Evolutionary conservation across 2,113 vertebrate species (phyloP).

Genomic region (Oxygymnocypris stewartii): DNA sequence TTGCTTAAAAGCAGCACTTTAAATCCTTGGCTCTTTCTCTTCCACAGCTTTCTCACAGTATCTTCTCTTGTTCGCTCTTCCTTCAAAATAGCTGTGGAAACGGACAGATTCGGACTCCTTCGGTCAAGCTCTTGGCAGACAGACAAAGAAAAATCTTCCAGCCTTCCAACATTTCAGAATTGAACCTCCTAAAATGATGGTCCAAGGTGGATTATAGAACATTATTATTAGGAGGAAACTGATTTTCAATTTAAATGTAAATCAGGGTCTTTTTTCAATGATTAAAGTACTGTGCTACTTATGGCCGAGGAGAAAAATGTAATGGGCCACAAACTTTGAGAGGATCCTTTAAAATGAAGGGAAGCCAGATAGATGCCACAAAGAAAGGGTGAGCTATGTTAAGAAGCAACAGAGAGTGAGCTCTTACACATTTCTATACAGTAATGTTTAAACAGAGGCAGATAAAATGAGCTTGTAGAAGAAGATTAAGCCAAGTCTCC

Average conservation of each 20-base stretch:
- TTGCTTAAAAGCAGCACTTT: conserved; percentile 49
- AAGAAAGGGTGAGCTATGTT: conserved; percentile 5
- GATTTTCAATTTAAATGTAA: conserved; percentile 79
- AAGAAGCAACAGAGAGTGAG: not conserved
- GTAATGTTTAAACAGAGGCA: conserved; percentile 39
- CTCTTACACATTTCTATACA: conserved; percentile 35
- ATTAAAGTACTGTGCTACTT: conserved; percentile 66
- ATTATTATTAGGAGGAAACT: conserved; percentile 71
- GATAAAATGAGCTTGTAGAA: not conserved
- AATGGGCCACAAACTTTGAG: conserved; percentile 64
- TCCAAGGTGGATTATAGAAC: conserved; percentile 72
- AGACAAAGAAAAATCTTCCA: conserved; percentile 60
- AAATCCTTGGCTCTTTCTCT: conserved; percentile 47
- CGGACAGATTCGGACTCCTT: conserved; percentile 42
- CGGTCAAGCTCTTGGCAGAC: conserved; percentile 57
- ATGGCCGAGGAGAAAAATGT: conserved; percentile 49
- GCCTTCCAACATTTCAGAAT: conserved; percentile 67
- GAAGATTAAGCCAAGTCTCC: not conserved
- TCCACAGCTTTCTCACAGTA: not conserved
- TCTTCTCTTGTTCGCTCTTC: conserved; percentile 23
- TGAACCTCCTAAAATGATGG: conserved; percentile 69
- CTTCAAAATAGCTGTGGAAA: conserved; percentile 60
- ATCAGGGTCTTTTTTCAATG: conserved; percentile 69
- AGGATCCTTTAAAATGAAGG: conserved; percentile 54
- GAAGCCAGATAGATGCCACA: conserved; percentile 31